phyloP scores from a whole-genome alignment of 2,888 invertebrate species.

The Nycteola revayana region DNA sequence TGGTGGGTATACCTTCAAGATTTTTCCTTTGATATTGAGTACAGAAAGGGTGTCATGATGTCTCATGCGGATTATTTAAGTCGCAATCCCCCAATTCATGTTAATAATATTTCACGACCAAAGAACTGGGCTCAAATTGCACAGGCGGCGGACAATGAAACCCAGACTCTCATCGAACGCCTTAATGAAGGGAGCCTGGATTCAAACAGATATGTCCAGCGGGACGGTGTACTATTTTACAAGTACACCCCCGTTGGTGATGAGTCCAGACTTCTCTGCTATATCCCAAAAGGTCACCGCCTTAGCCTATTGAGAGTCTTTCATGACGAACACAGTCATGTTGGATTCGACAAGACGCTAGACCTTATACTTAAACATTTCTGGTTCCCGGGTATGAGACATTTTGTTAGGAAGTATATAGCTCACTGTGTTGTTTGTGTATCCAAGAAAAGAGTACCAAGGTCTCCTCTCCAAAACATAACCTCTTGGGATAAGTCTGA shows the following conservation, averaged over 20 bases:
- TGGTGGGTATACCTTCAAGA: slow-evolving; percentile 33
- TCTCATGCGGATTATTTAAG: slow-evolving; percentile 28
- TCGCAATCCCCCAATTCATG: slow-evolving; percentile 22
- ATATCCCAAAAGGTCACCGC: slow-evolving; percentile 29
- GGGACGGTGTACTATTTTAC: slow-evolving; percentile 12
- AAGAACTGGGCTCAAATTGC: slow-evolving; percentile 4
- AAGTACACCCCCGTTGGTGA: slow-evolving; percentile 14
- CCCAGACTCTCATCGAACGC: background rate
- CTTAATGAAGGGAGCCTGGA: background rate
- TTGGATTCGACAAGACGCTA: slow-evolving; percentile 14
- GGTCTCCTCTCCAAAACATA: slow-evolving; percentile 2
- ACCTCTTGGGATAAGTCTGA: slow-evolving; percentile 5
- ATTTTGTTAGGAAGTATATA: slow-evolving; percentile 22
- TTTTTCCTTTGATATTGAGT: slow-evolving; percentile 24
- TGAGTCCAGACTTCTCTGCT: slow-evolving; percentile 20
- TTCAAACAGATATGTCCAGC: background rate
- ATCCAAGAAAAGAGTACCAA: slow-evolving; percentile 10
- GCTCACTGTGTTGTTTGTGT: slow-evolving; percentile 20
- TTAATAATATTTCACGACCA: slow-evolving; percentile 1
- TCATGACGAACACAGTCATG: slow-evolving; percentile 29
- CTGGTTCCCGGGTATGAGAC: slow-evolving; percentile 23
- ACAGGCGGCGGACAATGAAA: slow-evolving; percentile 4
- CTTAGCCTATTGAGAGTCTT: slow-evolving; percentile 30
- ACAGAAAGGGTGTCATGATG: slow-evolving; percentile 25
- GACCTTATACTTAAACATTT: slow-evolving; percentile 25